phyloP scores from a whole-genome alignment of 2,113 vertebrate genomes.

The Tenrec ecaudatus region DNA sequence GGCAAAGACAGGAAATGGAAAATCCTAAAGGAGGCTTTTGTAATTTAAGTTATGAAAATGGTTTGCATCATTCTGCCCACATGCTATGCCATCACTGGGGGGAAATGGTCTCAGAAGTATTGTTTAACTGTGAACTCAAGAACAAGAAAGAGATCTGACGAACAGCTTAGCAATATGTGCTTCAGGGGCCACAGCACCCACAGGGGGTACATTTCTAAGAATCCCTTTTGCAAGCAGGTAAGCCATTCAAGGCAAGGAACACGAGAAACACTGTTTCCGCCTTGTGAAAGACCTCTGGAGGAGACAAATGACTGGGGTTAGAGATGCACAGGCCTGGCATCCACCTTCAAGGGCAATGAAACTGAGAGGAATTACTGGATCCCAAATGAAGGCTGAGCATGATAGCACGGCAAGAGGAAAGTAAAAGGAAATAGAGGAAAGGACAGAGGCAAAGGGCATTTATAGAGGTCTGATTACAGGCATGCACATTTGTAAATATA shows the following conservation, averaged over 20 bases:
- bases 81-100: background rate
- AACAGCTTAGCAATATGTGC: background rate
- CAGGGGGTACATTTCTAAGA: background rate
- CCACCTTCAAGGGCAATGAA: too few species aligned
- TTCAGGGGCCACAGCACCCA: background rate
- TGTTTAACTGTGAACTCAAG: background rate
- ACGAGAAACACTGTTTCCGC: background rate
- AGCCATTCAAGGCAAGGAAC: background rate
- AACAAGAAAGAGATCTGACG: background rate
- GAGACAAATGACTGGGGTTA: background rate
- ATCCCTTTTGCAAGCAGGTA: background rate
- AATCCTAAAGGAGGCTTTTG: background rate
- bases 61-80: background rate
- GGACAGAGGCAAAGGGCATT: too few species aligned
- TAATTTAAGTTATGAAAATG: background rate
- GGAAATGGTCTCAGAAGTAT: background rate
- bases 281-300: background rate
- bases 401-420: too few species aligned
- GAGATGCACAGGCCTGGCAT: background rate
- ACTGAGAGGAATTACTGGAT: too few species aligned
- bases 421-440: too few species aligned
- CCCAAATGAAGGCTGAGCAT: too few species aligned
- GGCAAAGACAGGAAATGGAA: slow-evolving; percentile 13
- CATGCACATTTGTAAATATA: too few species aligned
- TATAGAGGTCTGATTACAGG: too few species aligned